phyloP scores from a whole-genome alignment of 2,113 vertebrate species.

The Myanophis thanlyinensis region DNA sequence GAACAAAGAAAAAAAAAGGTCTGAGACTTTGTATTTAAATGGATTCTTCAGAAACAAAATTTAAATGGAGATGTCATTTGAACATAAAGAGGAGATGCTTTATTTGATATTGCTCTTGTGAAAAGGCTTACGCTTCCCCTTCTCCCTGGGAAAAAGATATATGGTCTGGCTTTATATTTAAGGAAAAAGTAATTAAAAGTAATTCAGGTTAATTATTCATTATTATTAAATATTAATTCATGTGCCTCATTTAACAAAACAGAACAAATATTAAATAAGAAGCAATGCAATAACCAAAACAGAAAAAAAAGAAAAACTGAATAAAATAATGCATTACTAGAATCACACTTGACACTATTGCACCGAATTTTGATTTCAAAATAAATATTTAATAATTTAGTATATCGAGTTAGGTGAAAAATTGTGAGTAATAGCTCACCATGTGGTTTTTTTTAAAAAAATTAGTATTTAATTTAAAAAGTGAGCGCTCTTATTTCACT shows the following conservation, averaged over 20 bases:
- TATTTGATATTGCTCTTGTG: not conserved
- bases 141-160: not conserved
- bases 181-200: not conserved
- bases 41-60: not conserved
- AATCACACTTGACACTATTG: not conserved
- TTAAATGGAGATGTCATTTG: not conserved
- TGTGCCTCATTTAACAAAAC: not conserved
- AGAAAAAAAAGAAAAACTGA: not conserved
- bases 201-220: too few species aligned
- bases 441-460: not conserved
- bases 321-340: not conserved
- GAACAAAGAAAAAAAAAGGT: constrained; percentile 22
- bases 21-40: not conserved
- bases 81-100: not conserved
- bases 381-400: not conserved
- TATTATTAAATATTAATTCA: too few species aligned
- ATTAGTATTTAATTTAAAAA: not conserved
- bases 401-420: not conserved
- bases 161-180: not conserved
- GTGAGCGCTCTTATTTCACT: not conserved
- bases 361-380: not conserved
- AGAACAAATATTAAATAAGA: not conserved
- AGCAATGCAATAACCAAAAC: not conserved
- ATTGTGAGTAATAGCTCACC: not conserved
- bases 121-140: not conserved